A percentile compares a stretch with the other conserved stretches of the same genome.
Evolutionary conservation across 2,888 invertebrate genomes (phyloP).

Genomic region (Ornithoptera priamus): DNA sequence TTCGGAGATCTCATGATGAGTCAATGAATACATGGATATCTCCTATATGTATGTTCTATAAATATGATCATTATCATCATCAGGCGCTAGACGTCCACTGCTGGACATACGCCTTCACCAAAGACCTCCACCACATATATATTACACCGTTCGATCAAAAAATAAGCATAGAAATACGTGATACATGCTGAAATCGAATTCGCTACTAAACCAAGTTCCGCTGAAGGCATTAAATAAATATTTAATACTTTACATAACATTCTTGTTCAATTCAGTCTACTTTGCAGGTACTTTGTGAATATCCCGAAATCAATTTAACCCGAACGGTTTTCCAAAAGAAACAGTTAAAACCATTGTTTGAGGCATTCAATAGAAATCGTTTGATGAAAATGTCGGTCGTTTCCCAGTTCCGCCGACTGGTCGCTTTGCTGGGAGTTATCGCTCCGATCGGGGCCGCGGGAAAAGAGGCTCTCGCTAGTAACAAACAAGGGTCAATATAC

Average conservation of each 20-base stretch:
- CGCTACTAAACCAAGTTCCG: too few species aligned
- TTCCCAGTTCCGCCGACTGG: constrained; percentile 19
- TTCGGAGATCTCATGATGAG: too few species aligned
- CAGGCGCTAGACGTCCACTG: too few species aligned
- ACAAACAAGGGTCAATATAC: constrained; percentile 17
- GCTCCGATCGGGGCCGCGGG: not conserved
- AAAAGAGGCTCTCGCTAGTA: constrained; percentile 1
- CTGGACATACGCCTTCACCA: too few species aligned
- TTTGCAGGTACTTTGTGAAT: not conserved
- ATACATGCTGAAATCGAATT: too few species aligned
- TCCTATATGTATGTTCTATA: too few species aligned
- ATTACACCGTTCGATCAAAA: too few species aligned
- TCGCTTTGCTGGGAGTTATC: constrained; percentile 12
- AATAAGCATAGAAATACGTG: too few species aligned
- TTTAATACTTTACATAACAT: not conserved
- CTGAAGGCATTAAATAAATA: too few species aligned
- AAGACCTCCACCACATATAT: too few species aligned
- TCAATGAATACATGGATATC: too few species aligned
- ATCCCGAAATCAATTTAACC: constrained; percentile 8
- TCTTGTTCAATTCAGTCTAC: not conserved
- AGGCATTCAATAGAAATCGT: constrained; percentile 19
- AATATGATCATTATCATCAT: too few species aligned
- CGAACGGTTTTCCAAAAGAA: constrained; percentile 18
- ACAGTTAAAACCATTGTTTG: constrained; percentile 17
- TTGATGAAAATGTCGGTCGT: constrained; percentile 25